Percentiles rank a stretch among this genome's conserved stretches.
Evolutionary conservation across 1,140 invertebrate genomes (phyloP).

Genomic region (Habropoda laboriosa): DNA sequence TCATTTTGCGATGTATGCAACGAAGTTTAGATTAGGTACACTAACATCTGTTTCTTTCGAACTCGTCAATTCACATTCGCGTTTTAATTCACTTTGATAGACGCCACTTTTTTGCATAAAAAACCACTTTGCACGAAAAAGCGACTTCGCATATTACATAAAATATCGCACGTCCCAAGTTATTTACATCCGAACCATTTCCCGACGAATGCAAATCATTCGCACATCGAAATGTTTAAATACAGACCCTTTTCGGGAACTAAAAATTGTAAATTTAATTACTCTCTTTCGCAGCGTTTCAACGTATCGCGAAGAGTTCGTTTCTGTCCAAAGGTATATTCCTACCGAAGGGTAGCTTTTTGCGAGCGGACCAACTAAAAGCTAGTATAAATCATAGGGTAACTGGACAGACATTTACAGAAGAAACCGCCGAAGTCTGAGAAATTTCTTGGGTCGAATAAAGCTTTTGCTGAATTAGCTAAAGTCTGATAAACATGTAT

Average conservation of each 20-base stretch:
- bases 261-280: constrained; percentile 59
- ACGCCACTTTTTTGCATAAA: no score
- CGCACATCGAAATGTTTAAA: constrained; percentile 3
- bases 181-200: neutral
- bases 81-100: no score
- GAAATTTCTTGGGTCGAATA: constrained; percentile 34
- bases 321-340: constrained; percentile 62
- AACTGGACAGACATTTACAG: constrained; percentile 75
- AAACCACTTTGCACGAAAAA: neutral
- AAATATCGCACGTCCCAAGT: neutral
- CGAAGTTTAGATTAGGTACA: no score
- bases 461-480: neutral
- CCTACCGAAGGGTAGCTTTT: constrained; percentile 74
- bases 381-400: constrained; percentile 80
- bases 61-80: no score
- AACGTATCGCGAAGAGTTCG: constrained; percentile 57
- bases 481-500: neutral
- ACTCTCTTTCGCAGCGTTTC: constrained; percentile 52
- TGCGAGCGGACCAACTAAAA: constrained; percentile 75
- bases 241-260: neutral
- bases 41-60: no score
- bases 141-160: no score
- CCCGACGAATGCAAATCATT: neutral
- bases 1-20: no score
- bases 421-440: constrained; percentile 71